phyloP scores from a whole-genome alignment of 2,888 invertebrate species.

The Arge pagana region DNA sequence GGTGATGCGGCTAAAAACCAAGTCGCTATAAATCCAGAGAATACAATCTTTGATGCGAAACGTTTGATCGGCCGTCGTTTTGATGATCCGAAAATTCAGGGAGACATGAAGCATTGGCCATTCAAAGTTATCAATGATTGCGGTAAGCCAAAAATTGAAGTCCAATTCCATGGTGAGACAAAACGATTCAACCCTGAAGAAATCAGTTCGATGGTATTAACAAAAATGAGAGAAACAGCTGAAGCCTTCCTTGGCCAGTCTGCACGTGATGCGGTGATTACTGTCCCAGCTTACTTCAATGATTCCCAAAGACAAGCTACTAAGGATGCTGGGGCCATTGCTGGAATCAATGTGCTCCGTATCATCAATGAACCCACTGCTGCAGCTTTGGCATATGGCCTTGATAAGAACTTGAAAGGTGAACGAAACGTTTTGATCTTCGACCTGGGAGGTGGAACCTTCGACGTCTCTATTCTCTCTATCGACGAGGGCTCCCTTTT shows the following conservation, averaged over 20 bases:
- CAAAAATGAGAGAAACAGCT: conserved; percentile 92
- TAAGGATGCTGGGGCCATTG: conserved; percentile 87
- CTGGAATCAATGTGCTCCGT: conserved; percentile 87
- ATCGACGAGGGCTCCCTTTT: conserved; percentile 89
- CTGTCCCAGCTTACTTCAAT: conserved; percentile 90
- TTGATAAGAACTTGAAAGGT: conserved; percentile 79
- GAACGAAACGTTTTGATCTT: conserved; percentile 82
- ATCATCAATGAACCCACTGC: conserved; percentile 93
- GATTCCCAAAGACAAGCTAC: conserved; percentile 91
- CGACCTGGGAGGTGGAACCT: conserved; percentile 87
- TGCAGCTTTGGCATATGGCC: conserved; percentile 88
- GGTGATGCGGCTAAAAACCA: conserved; percentile 91
- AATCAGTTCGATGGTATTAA: conserved; percentile 89
- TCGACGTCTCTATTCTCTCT: conserved; percentile 93
- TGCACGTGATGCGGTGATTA: conserved; percentile 85
- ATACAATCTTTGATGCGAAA: conserved; percentile 85
- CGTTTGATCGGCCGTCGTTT: conserved; percentile 92
- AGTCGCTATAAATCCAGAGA: conserved; percentile 83
- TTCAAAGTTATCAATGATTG: conserved; percentile 83
- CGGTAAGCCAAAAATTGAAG: conserved; percentile 81
- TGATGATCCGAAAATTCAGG: conserved; percentile 83
- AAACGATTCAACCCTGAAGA: conserved; percentile 92
- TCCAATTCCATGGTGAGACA: conserved; percentile 84
- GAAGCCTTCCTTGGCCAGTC: conserved; percentile 85
- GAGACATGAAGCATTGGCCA: conserved; percentile 93